These are phyloP conservation scores for Apostichopus japonicus DNA, from an alignment of 35 echinoderm and acorn worm species.

Conservation along the genomic window DNA sequence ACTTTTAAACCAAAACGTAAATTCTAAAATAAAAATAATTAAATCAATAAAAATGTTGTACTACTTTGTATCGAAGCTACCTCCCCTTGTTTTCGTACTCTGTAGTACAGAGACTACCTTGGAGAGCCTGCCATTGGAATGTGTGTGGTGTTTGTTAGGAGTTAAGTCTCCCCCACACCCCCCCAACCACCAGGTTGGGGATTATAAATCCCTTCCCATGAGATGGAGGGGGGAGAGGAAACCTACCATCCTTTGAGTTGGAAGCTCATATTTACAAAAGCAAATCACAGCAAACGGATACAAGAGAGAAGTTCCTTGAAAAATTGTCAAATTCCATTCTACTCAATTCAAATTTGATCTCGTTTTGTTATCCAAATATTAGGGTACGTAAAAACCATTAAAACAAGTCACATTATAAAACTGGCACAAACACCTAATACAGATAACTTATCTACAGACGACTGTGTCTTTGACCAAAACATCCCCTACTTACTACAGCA, in stretches of 20 bases:
- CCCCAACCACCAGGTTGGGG: neutral
- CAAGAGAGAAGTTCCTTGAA: conserved; percentile 7
- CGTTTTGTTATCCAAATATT: no score
- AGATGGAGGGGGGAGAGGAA: neutral
- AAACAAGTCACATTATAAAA: no score
- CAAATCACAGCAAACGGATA: conserved; percentile 41
- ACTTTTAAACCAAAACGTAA: conserved; percentile 14
- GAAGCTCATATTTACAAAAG: conserved; percentile 56
- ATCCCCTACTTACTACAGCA: no score
- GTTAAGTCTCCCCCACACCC: neutral
- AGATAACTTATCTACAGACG: no score
- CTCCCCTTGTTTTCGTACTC: conserved; percentile 1
- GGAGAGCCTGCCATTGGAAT: conserved; percentile 48
- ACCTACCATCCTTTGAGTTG: conserved; percentile 17
- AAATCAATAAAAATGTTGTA: neutral
- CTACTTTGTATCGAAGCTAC: conserved; percentile 31
- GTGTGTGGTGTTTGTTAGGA: conserved; percentile 28
- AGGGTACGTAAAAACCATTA: no score
- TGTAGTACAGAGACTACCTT: conserved; percentile 14
- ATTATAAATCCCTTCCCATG: neutral
- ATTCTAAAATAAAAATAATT: neutral
- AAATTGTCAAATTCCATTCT: neutral
- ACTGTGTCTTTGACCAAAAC: no score
- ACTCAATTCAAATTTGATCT: no score
- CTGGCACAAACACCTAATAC: no score